A percentile compares a stretch with the other conserved stretches of the same genome.
Conservation (phyloP, 2,888 invertebrate species). For the Cepaea hortensis region DNA sequence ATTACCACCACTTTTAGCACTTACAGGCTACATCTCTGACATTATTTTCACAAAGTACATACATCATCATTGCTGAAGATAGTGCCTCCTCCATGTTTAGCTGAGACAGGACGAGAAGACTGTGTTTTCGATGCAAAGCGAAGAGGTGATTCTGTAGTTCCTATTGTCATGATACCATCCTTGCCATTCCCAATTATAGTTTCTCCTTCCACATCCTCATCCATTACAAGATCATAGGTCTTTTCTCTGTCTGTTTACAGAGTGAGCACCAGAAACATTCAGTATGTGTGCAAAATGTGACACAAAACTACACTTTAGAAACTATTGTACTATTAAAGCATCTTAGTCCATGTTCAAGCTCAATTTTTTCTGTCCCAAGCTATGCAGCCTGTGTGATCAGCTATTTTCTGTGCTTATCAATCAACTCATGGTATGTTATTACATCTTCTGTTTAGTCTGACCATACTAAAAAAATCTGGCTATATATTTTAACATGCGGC, state of each 20-base stretch:
- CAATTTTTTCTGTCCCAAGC: no score
- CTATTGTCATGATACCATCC: constrained; percentile 58
- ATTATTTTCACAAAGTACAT: constrained; percentile 42
- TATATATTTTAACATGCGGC: no score
- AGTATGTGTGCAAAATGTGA: not conserved
- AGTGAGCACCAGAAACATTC: not conserved
- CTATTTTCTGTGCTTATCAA: no score
- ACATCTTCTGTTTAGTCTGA: no score
- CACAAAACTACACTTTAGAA: not conserved
- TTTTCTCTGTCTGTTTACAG: constrained; percentile 5
- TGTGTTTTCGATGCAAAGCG: constrained; percentile 49
- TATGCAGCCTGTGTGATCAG: no score
- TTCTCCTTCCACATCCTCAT: constrained; percentile 70
- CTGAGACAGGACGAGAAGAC: constrained; percentile 56
- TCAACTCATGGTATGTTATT: no score
- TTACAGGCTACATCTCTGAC: no score
- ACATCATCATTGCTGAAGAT: constrained; percentile 66
- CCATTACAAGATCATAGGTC: constrained; percentile 65
- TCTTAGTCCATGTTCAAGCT: no score
- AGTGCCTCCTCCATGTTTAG: constrained; percentile 62
- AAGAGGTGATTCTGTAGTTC: constrained; percentile 52
- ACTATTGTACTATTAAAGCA: no score
- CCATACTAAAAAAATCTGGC: no score
- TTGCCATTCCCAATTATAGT: constrained; percentile 68
- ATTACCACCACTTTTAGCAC: no score